Conservation (phyloP, 1,140 invertebrate species). For the Varroa destructor region DNA sequence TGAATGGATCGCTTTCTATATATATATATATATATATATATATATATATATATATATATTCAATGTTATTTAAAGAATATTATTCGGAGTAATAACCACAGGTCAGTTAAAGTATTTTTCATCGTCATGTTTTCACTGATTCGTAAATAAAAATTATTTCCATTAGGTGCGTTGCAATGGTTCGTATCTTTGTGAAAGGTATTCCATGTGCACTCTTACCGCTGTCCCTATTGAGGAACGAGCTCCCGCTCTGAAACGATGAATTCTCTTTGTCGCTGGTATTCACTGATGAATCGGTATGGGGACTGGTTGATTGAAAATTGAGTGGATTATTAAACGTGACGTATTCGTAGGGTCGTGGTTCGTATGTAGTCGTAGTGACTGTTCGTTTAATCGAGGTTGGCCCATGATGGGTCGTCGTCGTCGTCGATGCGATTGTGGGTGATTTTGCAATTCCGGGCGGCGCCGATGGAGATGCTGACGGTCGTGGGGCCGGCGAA, state of each 20-base stretch:
- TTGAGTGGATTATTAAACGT: conserved; percentile 4
- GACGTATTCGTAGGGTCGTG: conserved; percentile 16
- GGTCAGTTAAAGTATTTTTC: too few species aligned
- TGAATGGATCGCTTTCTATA: too few species aligned
- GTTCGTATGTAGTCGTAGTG: conserved; percentile 15
- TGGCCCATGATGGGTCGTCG: conserved; percentile 11
- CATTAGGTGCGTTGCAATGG: too few species aligned
- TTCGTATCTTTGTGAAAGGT: too few species aligned
- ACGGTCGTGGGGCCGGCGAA: neutral
- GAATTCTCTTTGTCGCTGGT: conserved; percentile 21
- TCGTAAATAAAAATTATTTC: too few species aligned
- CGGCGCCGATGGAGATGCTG: conserved; percentile 5
- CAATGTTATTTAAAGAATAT: too few species aligned
- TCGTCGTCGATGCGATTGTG: neutral
- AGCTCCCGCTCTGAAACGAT: conserved; percentile 20
- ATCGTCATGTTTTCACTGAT: too few species aligned
- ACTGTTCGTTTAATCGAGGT: conserved; percentile 18
- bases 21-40: too few species aligned
- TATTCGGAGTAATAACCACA: too few species aligned
- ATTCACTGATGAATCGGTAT: conserved; percentile 20
- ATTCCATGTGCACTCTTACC: neutral
- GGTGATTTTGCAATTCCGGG: conserved; percentile 4
- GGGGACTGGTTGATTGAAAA: neutral
- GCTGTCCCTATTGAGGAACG: conserved; percentile 12
- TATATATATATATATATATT: too few species aligned